phyloP scores from a whole-genome alignment of 2,888 invertebrate species.

The Leptinotarsa peninsularis region DNA sequence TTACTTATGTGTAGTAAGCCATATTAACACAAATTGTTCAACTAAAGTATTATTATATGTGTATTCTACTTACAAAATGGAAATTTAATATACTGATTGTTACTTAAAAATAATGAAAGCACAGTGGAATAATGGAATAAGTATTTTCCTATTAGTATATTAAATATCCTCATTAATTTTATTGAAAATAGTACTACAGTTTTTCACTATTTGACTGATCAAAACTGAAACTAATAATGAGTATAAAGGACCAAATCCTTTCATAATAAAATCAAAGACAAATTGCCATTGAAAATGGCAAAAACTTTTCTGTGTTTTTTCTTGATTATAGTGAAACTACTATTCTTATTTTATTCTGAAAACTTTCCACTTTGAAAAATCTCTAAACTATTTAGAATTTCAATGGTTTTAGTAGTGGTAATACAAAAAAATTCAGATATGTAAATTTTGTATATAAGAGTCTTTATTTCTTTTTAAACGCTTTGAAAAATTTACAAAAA shows the following conservation, averaged over 20 bases:
- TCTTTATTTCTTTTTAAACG: constrained; percentile 24
- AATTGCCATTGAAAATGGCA: constrained; percentile 14
- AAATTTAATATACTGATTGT: not conserved
- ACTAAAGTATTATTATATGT: constrained; percentile 20
- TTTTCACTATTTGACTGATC: constrained; percentile 8
- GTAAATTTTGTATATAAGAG: constrained; percentile 28
- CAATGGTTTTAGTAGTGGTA: constrained; percentile 1
- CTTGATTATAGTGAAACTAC: not conserved
- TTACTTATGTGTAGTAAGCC: constrained; percentile 12
- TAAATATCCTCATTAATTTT: not conserved
- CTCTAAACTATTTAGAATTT: not conserved
- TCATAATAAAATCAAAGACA: not conserved
- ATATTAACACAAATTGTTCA: constrained; percentile 21
- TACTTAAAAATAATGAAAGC: not conserved
- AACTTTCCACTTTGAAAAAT: not conserved
- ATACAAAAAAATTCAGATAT: constrained; percentile 5
- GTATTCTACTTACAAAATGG: constrained; percentile 11
- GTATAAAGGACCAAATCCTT: not conserved
- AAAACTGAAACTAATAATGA: not conserved
- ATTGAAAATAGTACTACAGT: constrained; percentile 12
- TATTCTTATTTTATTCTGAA: not conserved
- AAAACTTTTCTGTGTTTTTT: not conserved
- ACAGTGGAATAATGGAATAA: not conserved
- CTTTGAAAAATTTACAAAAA: constrained; percentile 12
- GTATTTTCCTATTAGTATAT: not conserved